Evolutionary conservation across 2,113 vertebrate genomes (phyloP).

Genomic region (Hippocampus comes): DNA sequence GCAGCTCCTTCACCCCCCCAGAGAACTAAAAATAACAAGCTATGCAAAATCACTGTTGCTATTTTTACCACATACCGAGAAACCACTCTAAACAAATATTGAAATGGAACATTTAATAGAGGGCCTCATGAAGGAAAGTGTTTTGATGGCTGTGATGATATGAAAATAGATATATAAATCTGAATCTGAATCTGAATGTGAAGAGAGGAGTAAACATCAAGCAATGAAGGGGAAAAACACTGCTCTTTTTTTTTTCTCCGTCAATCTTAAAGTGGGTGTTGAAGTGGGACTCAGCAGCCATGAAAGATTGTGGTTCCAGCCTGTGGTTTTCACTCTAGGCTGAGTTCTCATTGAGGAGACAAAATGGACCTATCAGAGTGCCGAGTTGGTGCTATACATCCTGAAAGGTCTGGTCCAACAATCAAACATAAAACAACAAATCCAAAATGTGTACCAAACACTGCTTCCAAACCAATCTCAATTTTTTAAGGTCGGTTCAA

Average conservation of each 20-base stretch:
- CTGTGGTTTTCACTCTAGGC: slow-evolving; percentile 51
- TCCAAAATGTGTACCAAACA: not conserved
- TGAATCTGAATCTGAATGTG: no score
- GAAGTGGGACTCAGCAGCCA: slow-evolving; percentile 46
- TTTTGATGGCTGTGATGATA: not conserved
- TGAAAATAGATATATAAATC: slow-evolving; percentile 15
- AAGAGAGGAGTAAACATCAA: slow-evolving; percentile 19
- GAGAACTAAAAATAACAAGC: slow-evolving; percentile 18
- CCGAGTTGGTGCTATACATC: slow-evolving; percentile 13
- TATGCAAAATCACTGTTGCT: slow-evolving; percentile 21
- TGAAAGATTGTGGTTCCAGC: slow-evolving; percentile 50
- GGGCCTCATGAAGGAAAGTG: slow-evolving; percentile 21
- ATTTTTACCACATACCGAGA: slow-evolving; percentile 27
- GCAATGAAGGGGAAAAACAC: slow-evolving; percentile 2
- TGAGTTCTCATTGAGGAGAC: slow-evolving; percentile 33
- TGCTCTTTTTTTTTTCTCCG: slow-evolving; percentile 14
- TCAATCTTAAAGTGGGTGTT: slow-evolving; percentile 59
- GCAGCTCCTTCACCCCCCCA: slow-evolving; percentile 19
- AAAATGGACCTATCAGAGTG: slow-evolving; percentile 37
- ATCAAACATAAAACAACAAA: slow-evolving; percentile 8
- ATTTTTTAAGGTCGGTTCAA: not conserved
- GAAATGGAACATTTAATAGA: slow-evolving; percentile 12
- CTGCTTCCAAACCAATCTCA: not conserved
- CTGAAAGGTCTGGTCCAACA: slow-evolving; percentile 9
- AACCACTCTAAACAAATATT: slow-evolving; percentile 18